Conservation (phyloP, 2,888 invertebrate genomes). For the Aspidapion aeneum region DNA sequence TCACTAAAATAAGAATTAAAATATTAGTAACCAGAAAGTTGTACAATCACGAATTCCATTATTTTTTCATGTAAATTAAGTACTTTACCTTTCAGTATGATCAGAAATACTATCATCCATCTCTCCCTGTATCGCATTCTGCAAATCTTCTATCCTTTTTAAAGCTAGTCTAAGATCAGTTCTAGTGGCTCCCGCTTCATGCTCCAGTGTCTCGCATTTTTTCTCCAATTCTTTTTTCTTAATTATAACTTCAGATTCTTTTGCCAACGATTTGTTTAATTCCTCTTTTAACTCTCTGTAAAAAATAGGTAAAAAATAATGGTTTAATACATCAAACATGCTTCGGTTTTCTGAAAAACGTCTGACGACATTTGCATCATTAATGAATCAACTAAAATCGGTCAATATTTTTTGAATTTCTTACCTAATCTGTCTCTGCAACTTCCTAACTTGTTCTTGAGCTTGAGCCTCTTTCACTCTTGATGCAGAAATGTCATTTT, state of each 20-base stretch:
- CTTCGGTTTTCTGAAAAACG: background rate
- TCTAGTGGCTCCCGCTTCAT: conserved; percentile 66
- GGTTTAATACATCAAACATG: background rate
- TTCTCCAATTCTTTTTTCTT: conserved; percentile 75
- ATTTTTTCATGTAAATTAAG: too few species aligned
- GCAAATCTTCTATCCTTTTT: conserved; percentile 86
- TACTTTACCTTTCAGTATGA: conserved; percentile 62
- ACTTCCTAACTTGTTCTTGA: conserved; percentile 74
- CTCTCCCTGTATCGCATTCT: conserved; percentile 88
- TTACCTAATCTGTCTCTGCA: conserved; percentile 63
- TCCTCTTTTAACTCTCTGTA: conserved; percentile 76
- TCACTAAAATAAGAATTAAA: conserved; percentile 48
- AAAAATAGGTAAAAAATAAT: conserved; percentile 11
- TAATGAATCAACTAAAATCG: too few species aligned
- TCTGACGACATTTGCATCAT: too few species aligned
- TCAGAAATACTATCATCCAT: conserved; percentile 64
- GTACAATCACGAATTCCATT: too few species aligned
- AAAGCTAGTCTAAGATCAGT: conserved; percentile 85
- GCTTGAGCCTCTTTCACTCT: conserved; percentile 71
- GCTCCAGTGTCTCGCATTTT: conserved; percentile 64
- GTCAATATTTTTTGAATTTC: too few species aligned
- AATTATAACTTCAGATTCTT: conserved; percentile 71
- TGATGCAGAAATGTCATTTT: conserved; percentile 66
- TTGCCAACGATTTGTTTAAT: conserved; percentile 62
- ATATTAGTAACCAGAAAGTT: background rate